Evolutionary conservation across 2,888 invertebrate genomes (phyloP), one percentile per base, ranked within the genome.

Genomic region (Ctena decussata): DNA sequence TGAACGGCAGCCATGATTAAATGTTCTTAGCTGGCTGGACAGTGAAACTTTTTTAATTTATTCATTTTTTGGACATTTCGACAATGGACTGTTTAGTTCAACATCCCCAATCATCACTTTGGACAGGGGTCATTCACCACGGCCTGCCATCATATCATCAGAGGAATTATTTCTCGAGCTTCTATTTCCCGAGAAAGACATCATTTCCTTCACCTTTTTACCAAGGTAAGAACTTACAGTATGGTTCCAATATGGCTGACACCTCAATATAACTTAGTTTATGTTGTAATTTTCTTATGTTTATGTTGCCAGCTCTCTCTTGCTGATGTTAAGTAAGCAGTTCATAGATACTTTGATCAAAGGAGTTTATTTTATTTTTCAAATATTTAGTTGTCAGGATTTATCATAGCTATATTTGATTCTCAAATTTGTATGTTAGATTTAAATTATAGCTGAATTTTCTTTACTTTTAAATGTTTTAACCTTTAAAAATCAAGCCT

Each of bases 11-110:
- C 82, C 86, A 86, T 86, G 86, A 82, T 82, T 77, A 84, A 86
- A 75, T 49, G 32, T 49, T 69, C n/a, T n/a, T 57, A 41, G 86
- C 86, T 89, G 89, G 89, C 89, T 89, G 89, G 89, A 78, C 86
- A 89, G 86, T 86, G 89, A 74, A 49, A 46, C 65, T 72, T 75
- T 75, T 72, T 71, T 75, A 73, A 37, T 80, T 77, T 46, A 24
- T 65, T 60, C 37, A 53, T 69, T 69, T 74, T 83, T 35, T 30
- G 30, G 30, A 27, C 27, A 18, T 65, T 30, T 60, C 84, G 89
- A 91, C 90, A 84, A 91, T 91, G 91, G 91, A 91, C 87, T 91
- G 91, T 81, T 70, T 91, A 86, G 90, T 91, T 86, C 91, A 87
- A 84, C 89, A 87, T 74, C 84, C 91, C 82, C 90, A 90, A 82